Evolutionary conservation across 1,140 invertebrate species (phyloP), one percentile per base, ranked within the genome.

Genomic region (Apolygus lucorum): DNA sequence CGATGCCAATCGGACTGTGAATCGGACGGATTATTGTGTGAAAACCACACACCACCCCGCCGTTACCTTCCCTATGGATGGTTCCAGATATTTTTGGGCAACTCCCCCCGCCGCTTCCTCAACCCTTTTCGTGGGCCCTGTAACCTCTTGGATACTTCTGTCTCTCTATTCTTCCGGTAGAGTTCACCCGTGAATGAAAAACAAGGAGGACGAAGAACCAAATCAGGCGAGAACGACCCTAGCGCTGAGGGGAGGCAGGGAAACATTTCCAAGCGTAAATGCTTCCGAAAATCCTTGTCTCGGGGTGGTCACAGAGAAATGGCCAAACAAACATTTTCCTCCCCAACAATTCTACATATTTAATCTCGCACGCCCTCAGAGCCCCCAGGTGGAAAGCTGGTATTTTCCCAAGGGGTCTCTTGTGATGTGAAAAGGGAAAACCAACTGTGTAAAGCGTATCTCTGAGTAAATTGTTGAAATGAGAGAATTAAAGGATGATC

Each of bases 1-100:
- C 26, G 62, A 22, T 63, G 2, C 26, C 62, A 63, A 63, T 63
- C 26, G 21, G 62, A 63, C 62, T 63, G 62, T 63, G 62, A 63
- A 63, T 63, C 26, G 22, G 34, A 49, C 17, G 34, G 17, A 49
- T 49, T 49, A 17, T 49, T 49, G 34, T 49, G 34, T 17, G 34
- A 49, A 17, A n/a, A n/a, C n/a, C n/a, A n/a, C n/a, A n/a, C n/a
- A n/a, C n/a, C n/a, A n/a, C n/a, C n/a, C n/a, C n/a, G n/a, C n/a
- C n/a, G n/a, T n/a, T n/a, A n/a, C n/a, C n/a, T n/a, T n/a, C n/a
- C n/a, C n/a, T n/a, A n/a, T n/a, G n/a, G n/a, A n/a, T n/a, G n/a
- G n/a, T n/a, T n/a, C n/a, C n/a, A n/a, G n/a, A n/a, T n/a, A n/a
- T n/a, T n/a, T n/a, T n/a, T n/a, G n/a, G n/a, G n/a, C n/a, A n/a